Evolutionary conservation across 1,140 invertebrate genomes (phyloP), one percentile per base, ranked within the genome.

Genomic region (Agrypnia vestita): DNA sequence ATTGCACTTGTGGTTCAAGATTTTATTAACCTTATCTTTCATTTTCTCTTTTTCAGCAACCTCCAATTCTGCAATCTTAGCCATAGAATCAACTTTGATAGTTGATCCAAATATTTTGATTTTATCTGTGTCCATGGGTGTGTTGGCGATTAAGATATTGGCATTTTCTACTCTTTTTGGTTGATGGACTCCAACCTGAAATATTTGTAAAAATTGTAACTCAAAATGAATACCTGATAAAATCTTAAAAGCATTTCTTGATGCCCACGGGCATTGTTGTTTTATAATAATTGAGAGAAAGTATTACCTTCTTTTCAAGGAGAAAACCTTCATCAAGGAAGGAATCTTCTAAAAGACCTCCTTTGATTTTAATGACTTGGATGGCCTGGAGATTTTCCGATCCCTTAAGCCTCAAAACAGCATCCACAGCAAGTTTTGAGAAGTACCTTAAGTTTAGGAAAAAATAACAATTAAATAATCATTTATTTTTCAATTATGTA

Each of bases 51-150:
- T 99, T 86, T 99, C 99, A 19, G 98, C 98, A 35, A 96, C 86
- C 90, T 99, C 99, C 62, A 99, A 89, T 86, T 99, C 98, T 13
- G 98, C 98, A 78, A 99, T 97, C 89, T 99, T 99, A 3, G 98
- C 95, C 90, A 99, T 95, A 0, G 97, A 98, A 88, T 99, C 98
- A 0, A 99, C 98, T 85, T 97, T 94, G 76, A 99, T 97, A 83
- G 97, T 94, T 13, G 98, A 99, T 72, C 98, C 98, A 91, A 99
- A 99, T n/a, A 99, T 96, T 92, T 99, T 99, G 82, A 99, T 99
- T 90, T 99, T 99, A 86, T 99, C 99, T 17, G 98, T 98, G 88
- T 99, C 99, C 99, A 99, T 99, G 0, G 99, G 97, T 47, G 99
- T 99, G 86, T 99, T 99, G n/a, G 98, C 98, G 86, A 99, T 98